Evolutionary conservation across 2,888 invertebrate species (phyloP).

Genomic region (Drosophila fulvimacula): DNA sequence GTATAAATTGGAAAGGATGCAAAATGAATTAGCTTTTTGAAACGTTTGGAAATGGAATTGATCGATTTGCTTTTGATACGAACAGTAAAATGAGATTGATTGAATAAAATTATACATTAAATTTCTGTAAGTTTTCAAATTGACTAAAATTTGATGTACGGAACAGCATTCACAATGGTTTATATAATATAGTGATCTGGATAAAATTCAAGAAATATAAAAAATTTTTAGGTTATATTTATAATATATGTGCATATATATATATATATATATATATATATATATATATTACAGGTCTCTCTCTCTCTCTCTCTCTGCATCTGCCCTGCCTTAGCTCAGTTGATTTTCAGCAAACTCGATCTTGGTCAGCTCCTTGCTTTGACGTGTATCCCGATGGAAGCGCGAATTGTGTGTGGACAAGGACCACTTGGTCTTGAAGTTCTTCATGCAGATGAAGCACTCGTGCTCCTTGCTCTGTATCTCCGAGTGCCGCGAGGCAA

Average conservation of each 20-base stretch:
- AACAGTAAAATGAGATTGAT: neutral
- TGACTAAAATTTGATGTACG: neutral
- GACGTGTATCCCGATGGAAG: slow-evolving; percentile 82
- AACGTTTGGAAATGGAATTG: neutral
- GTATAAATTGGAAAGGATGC: neutral
- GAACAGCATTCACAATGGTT: neutral
- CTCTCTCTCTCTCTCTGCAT: neutral
- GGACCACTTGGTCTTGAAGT: slow-evolving; percentile 85
- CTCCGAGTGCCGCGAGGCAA: slow-evolving; percentile 83
- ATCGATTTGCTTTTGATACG: neutral
- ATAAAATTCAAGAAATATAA: neutral
- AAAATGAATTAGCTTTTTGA: neutral
- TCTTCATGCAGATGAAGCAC: slow-evolving; percentile 82
- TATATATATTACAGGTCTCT: slow-evolving; percentile 5
- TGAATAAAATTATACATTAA: no score
- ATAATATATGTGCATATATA: neutral
- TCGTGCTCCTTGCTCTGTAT: slow-evolving; percentile 80
- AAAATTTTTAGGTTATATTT: no score
- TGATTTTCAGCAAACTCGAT: slow-evolving; percentile 68
- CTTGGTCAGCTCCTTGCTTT: slow-evolving; percentile 81
- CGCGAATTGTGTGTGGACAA: slow-evolving; percentile 84
- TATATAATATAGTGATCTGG: neutral
- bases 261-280: neutral
- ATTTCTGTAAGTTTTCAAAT: neutral
- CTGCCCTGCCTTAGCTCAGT: slow-evolving; percentile 1